Conservation (phyloP, 2,113 vertebrate genomes). For the Sterrhoptilus dennistouni region DNA sequence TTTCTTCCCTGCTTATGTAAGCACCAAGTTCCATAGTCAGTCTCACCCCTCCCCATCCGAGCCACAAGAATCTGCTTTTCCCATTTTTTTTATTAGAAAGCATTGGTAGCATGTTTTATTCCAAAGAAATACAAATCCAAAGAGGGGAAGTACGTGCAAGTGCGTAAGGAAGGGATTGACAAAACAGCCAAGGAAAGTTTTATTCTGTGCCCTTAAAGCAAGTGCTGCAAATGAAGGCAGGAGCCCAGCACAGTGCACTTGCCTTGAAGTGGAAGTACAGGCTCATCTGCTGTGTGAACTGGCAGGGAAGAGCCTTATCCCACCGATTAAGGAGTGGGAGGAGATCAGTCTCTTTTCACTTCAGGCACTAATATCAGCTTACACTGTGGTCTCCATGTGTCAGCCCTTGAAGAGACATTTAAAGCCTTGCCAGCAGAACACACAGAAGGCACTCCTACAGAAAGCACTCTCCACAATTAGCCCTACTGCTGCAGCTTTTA, state of each 20-base stretch:
- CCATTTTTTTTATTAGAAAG: background rate
- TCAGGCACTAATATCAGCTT: slow-evolving; percentile 3
- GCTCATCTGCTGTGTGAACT: background rate
- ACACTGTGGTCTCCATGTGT: slow-evolving; percentile 14
- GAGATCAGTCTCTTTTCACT: slow-evolving; percentile 24
- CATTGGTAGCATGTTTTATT: background rate
- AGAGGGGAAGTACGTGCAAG: background rate
- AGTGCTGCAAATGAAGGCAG: background rate
- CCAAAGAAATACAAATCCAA: background rate
- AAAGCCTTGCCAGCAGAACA: slow-evolving; percentile 15
- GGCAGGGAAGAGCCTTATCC: background rate
- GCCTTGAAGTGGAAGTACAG: background rate
- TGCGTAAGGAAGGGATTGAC: background rate
- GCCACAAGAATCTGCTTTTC: background rate
- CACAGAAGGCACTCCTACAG: slow-evolving; percentile 18
- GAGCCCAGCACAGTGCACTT: background rate
- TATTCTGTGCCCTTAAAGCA: background rate
- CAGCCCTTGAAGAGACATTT: background rate
- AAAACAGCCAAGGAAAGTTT: background rate
- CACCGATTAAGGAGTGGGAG: slow-evolving; percentile 22
- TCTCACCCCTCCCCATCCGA: background rate
- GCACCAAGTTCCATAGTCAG: background rate
- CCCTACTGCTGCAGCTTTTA: background rate
- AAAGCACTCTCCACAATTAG: background rate
- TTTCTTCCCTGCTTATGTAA: background rate